Percentiles rank a stretch among this genome's conserved stretches.
phyloP scores from a whole-genome alignment of 2,113 vertebrate species.

The Leptobrachium ailaonicum region DNA sequence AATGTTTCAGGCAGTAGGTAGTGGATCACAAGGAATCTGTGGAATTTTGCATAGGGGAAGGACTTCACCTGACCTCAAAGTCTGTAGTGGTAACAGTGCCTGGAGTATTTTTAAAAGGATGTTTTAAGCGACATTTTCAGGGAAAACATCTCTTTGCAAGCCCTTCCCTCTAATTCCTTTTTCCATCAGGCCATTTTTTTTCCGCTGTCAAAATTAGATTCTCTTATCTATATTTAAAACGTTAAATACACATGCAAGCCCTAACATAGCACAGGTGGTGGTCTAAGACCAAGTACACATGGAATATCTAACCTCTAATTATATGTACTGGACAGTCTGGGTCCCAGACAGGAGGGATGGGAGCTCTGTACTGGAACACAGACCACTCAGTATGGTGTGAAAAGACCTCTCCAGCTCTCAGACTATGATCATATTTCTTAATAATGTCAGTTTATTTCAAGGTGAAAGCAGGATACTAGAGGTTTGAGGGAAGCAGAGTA shows the following conservation, averaged over 20 bases:
- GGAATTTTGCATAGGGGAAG: too few species aligned
- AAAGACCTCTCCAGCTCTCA: background rate
- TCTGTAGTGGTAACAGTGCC: too few species aligned
- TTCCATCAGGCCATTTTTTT: conserved; percentile 5
- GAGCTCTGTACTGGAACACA: conserved; percentile 9
- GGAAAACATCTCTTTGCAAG: too few species aligned
- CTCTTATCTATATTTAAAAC: conserved; percentile 25
- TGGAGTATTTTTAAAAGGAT: too few species aligned
- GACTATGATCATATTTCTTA: background rate
- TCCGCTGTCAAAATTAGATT: conserved; percentile 21
- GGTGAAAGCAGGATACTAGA: background rate
- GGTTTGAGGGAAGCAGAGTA: background rate
- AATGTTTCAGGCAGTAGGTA: too few species aligned
- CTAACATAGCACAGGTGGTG: conserved; percentile 21
- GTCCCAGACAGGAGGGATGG: conserved; percentile 21
- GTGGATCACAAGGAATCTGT: too few species aligned
- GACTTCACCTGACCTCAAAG: too few species aligned
- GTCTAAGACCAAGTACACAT: background rate
- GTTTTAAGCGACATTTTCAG: too few species aligned
- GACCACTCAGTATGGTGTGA: background rate
- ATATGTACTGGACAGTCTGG: conserved; percentile 1
- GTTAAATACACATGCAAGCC: background rate
- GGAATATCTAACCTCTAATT: conserved; percentile 25
- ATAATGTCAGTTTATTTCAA: background rate
- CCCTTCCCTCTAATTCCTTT: too few species aligned